Conservation (phyloP, 2,113 vertebrate species). For the Eudorcas thomsonii region DNA sequence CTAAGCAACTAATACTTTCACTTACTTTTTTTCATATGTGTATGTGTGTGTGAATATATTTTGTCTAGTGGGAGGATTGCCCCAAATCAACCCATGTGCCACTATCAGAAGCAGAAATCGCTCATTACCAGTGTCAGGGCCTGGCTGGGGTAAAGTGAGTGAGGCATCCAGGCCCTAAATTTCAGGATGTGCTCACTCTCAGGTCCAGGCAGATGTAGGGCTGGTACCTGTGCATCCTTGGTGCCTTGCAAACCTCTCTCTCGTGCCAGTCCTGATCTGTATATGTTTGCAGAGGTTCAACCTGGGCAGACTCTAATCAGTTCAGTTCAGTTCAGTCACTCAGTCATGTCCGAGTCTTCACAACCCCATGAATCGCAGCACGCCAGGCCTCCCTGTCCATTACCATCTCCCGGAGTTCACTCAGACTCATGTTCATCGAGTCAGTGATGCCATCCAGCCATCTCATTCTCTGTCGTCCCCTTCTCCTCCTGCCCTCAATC, state of each 20-base stretch:
- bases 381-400: no score
- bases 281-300: not conserved
- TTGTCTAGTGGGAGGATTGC: not conserved
- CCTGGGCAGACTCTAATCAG: not conserved
- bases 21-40: not conserved
- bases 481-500: no score
- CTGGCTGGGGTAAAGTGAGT: not conserved
- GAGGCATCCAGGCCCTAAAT: not conserved
- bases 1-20: not conserved
- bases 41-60: not conserved
- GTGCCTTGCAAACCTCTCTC: not conserved
- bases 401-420: no score
- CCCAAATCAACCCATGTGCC: not conserved
- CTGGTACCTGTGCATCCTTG: no score
- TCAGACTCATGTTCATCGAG: no score
- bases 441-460: no score
- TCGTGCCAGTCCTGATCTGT: not conserved
- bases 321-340: no score
- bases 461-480: no score
- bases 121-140: not conserved
- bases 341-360: no score
- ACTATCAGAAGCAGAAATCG: not conserved
- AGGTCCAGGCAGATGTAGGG: not conserved
- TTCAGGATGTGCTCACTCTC: not conserved
- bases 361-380: no score